Evolutionary conservation across 2,113 vertebrate genomes (phyloP).

Genomic region (Paramisgurnus dabryanus): DNA sequence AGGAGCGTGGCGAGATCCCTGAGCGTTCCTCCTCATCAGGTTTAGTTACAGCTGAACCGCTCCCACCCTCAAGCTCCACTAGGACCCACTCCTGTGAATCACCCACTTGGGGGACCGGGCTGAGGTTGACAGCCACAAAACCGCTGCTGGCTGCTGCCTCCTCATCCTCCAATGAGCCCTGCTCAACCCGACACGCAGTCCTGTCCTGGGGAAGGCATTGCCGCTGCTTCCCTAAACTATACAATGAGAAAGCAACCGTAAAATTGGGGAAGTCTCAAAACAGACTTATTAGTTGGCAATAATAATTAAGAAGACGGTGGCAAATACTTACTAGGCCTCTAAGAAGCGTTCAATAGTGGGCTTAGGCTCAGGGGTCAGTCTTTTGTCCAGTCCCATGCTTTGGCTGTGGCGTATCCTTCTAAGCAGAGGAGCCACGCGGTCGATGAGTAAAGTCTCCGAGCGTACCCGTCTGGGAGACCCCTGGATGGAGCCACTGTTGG

Average conservation of each 20-base stretch:
- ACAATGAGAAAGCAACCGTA: not conserved
- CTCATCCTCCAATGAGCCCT: constrained; percentile 79
- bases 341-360: constrained; percentile 94
- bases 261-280: not conserved
- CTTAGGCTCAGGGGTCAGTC: constrained; percentile 89
- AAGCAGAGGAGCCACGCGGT: constrained; percentile 86
- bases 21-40: constrained; percentile 73
- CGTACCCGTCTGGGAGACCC: constrained; percentile 90
- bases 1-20: constrained; percentile 68
- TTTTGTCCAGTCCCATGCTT: constrained; percentile 94
- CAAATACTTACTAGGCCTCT: constrained; percentile 83
- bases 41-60: constrained; percentile 76
- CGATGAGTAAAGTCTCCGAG: constrained; percentile 89
- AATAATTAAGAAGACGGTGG: too few relatives aligned
- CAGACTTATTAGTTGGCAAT: too few relatives aligned
- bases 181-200: constrained; percentile 73
- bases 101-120: constrained; percentile 86
- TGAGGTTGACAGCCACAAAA: constrained; percentile 91
- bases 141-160: constrained; percentile 87
- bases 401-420: constrained; percentile 92
- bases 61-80: constrained; percentile 90
- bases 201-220: constrained; percentile 74
- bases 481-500: constrained; percentile 86
- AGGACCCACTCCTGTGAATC: constrained; percentile 98
- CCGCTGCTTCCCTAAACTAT: constrained; percentile 87